A percentile compares a stretch with the other conserved stretches of the same genome.
Evolutionary conservation across 2,888 invertebrate species (phyloP).

Genomic region (Drosophila rellima): DNA sequence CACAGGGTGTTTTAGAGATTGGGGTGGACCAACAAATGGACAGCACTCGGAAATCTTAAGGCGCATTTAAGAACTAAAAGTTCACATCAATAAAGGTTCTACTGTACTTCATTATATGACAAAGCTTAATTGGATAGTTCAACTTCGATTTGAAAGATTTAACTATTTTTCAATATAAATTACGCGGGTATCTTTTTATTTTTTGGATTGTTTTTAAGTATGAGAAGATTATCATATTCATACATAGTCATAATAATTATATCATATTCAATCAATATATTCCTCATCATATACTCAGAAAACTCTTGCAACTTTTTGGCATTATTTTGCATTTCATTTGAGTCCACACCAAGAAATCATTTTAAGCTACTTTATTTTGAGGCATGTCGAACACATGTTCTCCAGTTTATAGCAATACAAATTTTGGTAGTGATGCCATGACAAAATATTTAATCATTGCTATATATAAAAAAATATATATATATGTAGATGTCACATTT

Average conservation of each 20-base stretch:
- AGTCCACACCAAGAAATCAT: constrained; percentile 4
- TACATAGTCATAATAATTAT: too few relatives aligned
- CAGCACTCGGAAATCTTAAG: too few relatives aligned
- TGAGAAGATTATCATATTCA: too few relatives aligned
- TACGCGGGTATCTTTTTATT: too few relatives aligned
- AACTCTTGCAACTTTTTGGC: background rate
- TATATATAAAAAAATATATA: constrained; percentile 23
- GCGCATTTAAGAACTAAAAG: too few relatives aligned
- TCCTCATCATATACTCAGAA: background rate
- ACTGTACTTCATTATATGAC: background rate
- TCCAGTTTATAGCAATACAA: constrained; percentile 27
- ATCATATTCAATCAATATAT: background rate
- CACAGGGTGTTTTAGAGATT: background rate
- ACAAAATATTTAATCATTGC: constrained; percentile 32
- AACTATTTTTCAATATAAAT: too few relatives aligned
- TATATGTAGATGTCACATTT: background rate
- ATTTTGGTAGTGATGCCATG: constrained; percentile 24
- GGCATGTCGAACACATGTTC: constrained; percentile 68
- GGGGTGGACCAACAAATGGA: constrained; percentile 24
- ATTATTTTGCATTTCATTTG: background rate
- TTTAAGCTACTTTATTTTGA: constrained; percentile 5
- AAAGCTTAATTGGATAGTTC: background rate
- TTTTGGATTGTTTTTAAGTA: too few relatives aligned
- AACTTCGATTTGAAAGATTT: too few relatives aligned
- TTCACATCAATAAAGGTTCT: background rate